A percentile compares a stretch with the other conserved stretches of the same genome.
These are phyloP conservation scores for Hipparchia semele DNA, from an alignment of 2,888 invertebrate genomes.

Conservation along the genomic window DNA sequence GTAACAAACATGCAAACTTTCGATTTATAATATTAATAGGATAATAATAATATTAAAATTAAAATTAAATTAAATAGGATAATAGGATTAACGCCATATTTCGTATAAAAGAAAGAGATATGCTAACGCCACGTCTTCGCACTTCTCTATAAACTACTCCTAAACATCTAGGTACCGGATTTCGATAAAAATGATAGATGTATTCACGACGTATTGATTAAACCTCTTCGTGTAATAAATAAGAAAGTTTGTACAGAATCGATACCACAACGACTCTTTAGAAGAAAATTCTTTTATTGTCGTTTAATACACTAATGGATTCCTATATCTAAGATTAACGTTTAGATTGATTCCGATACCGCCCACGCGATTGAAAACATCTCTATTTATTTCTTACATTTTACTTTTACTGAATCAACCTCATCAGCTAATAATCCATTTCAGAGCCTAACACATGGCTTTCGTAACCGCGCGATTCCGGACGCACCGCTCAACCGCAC, in stretches of 20 bases:
- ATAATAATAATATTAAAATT: no score
- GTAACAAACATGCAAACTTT: no score
- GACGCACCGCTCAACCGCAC: no score
- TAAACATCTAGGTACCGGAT: no score
- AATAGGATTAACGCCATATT: no score
- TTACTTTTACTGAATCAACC: slow-evolving; percentile 21
- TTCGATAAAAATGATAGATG: background rate
- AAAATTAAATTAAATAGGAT: no score
- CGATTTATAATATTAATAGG: no score
- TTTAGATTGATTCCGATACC: slow-evolving; percentile 13
- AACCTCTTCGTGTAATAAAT: background rate
- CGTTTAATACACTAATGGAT: slow-evolving; percentile 20
- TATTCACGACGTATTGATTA: background rate
- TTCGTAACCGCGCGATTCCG: no score
- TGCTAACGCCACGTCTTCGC: no score
- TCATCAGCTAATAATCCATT: slow-evolving; percentile 34
- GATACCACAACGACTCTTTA: slow-evolving; percentile 7
- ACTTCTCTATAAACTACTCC: no score
- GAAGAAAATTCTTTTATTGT: slow-evolving; percentile 5
- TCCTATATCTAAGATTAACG: slow-evolving; percentile 18
- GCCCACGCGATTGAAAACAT: slow-evolving; percentile 17
- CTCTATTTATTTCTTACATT: slow-evolving; percentile 10
- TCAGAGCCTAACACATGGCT: background rate
- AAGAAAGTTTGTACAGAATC: background rate
- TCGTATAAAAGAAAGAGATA: no score